Percentiles rank a stretch among this genome's conserved stretches.
phyloP scores from a whole-genome alignment of 2,113 vertebrate species.

The rat (Rattus norvegicus) region DNA sequence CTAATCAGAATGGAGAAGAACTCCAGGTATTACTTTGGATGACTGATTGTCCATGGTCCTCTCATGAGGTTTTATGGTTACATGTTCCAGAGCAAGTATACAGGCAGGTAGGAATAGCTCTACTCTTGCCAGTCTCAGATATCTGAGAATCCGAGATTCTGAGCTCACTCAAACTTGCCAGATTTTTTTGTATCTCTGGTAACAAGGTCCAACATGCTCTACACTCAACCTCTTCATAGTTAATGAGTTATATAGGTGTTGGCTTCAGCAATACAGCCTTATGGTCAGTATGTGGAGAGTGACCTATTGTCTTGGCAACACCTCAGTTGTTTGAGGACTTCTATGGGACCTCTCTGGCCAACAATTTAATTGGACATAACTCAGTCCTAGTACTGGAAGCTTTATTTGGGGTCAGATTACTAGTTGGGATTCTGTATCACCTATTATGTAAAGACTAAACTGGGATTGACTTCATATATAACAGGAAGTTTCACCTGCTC shows the following conservation, averaged over 20 bases:
- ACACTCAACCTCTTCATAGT: neutral
- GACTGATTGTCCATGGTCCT: too few relatives aligned
- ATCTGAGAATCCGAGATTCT: too few relatives aligned
- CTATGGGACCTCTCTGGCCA: neutral
- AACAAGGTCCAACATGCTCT: too few relatives aligned
- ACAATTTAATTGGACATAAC: neutral
- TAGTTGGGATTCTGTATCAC: neutral
- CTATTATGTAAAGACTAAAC: neutral
- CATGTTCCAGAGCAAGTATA: too few relatives aligned
- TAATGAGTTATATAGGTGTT: neutral
- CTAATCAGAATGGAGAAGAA: too few relatives aligned
- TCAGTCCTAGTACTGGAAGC: neutral
- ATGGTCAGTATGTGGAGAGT: neutral
- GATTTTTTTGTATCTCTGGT: too few relatives aligned
- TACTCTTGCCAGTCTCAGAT: too few relatives aligned
- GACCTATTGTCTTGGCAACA: neutral
- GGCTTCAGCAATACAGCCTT: neutral
- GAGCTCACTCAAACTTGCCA: too few relatives aligned
- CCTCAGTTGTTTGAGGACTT: neutral
- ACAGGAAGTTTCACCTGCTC: neutral
- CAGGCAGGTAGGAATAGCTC: too few relatives aligned
- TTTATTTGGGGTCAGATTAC: neutral
- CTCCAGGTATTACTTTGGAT: too few relatives aligned
- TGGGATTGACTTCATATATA: neutral
- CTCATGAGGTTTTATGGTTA: too few relatives aligned